Base-by-base conservation (phyloP, 2,797 vertebrate genomes). In the Brachymystax lenok region DNA sequence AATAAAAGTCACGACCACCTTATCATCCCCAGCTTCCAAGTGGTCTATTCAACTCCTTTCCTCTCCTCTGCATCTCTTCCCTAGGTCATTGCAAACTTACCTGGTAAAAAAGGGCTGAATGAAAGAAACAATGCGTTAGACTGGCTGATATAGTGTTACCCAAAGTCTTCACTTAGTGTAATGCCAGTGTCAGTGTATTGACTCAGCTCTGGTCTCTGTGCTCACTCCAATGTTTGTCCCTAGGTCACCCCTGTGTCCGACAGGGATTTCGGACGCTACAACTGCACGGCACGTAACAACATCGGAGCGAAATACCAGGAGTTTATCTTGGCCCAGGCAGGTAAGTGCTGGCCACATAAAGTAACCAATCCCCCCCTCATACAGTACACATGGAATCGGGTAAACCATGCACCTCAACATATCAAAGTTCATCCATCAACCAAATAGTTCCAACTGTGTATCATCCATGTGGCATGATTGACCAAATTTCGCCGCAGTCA, bases 241-340 rank as follows among this genome's bases (percentile, higher is more conserved):
- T 21, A 97, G 97, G 96, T 99, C 88, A 98, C 97, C 61, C 98
- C 98, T 0, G 96, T 96, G 90, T 98, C 97, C 16, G 98, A 99
- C 82, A 94, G 92, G 83, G 98, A 99, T 89, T 99, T 99, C 71
- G 98, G 98, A 66, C 93, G 95, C 16, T 99, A 99, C 88, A 98
- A 98, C 86, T 99, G 98, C 88, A 98, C 97, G 35, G 98, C 98
- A 59, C 95, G 97, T 74, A 99, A 99, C 89, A 96, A 94, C 90
- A 97, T 99, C 59, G 98, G 97, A 46, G 95, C 96, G 75, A 94
- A 96, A 78, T 96, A 95, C 88, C 97, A 98, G 87, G 98, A 98
- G 87, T 99, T 98, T 85, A 97, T 96, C 61, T 94, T 99, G 89
- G 96, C 95, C 69, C 95, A 97, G 91, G 98, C 98, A 88, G 98